Evolutionary conservation across 2,797 vertebrate genomes (phyloP).

Genomic region (Otolemur crassicaudatus): DNA sequence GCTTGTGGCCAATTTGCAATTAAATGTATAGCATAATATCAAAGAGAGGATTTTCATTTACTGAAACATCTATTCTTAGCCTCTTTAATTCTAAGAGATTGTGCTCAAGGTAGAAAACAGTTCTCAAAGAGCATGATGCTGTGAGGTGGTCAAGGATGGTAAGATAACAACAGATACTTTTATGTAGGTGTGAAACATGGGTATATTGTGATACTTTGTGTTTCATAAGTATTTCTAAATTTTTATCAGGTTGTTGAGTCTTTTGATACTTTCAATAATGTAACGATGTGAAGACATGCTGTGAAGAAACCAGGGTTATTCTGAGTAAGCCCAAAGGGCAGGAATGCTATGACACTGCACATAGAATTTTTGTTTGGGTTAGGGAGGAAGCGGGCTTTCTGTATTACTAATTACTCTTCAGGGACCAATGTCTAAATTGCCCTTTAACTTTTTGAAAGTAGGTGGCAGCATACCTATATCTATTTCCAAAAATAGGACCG

Average conservation of each 20-base stretch:
- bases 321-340: not conserved
- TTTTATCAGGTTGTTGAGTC: constrained; percentile 25
- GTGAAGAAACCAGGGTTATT: not conserved
- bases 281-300: not conserved
- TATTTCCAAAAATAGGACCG: not conserved
- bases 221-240: not conserved
- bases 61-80: constrained; percentile 4
- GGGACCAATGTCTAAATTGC: not conserved
- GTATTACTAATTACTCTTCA: not conserved
- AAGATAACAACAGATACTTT: not conserved
- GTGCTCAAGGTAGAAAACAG: constrained; percentile 12
- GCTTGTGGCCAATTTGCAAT: not conserved
- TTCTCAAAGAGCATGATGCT: not conserved
- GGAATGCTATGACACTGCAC: not conserved
- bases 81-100: not conserved
- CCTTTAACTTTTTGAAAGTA: constrained; percentile 15
- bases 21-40: not conserved
- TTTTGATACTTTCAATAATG: not conserved
- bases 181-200: not conserved
- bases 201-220: not conserved
- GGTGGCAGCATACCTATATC: not conserved
- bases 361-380: not conserved
- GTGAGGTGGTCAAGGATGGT: not conserved
- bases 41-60: not conserved
- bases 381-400: not conserved